Conservation (phyloP, 2,888 invertebrate species). For the Habroteleia sp. region DNA sequence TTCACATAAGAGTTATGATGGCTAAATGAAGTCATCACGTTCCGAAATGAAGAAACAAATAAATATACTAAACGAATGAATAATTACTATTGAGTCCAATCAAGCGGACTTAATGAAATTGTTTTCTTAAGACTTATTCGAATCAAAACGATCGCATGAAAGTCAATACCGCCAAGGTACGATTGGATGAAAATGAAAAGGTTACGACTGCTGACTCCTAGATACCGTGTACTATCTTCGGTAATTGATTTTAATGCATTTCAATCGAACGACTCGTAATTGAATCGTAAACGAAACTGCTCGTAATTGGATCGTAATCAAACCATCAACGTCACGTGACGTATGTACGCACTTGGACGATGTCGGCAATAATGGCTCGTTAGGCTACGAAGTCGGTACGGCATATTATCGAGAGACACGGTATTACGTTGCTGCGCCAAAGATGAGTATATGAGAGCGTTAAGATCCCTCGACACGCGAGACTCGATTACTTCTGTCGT, state of each 20-base stretch:
- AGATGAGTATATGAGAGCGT: slow-evolving; percentile 45
- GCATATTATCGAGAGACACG: slow-evolving; percentile 44
- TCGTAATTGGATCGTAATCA: slow-evolving; percentile 62
- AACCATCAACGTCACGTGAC: slow-evolving; percentile 58
- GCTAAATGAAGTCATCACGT: slow-evolving; percentile 31
- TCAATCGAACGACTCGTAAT: slow-evolving; percentile 53
- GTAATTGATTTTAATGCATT: slow-evolving; percentile 59
- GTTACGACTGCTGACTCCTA: slow-evolving; percentile 21
- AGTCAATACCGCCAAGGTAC: slow-evolving; percentile 34
- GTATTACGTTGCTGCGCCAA: slow-evolving; percentile 33
- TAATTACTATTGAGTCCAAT: slow-evolving; percentile 22
- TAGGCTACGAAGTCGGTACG: slow-evolving; percentile 34
- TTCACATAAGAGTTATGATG: too few relatives aligned
- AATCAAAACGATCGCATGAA: slow-evolving; percentile 36
- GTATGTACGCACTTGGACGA: slow-evolving; percentile 53
- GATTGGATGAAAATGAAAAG: slow-evolving; percentile 22
- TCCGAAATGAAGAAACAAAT: too few relatives aligned
- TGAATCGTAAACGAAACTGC: slow-evolving; percentile 58
- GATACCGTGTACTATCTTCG: slow-evolving; percentile 35
- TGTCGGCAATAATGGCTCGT: slow-evolving; percentile 57
- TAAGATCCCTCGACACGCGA: slow-evolving; percentile 40
- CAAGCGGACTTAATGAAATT: slow-evolving; percentile 31
- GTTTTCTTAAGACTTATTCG: slow-evolving; percentile 31
- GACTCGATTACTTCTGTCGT: slow-evolving; percentile 30
- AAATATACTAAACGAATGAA: slow-evolving; percentile 14